Conservation (phyloP, 1,140 invertebrate genomes). For the Diachasmimorpha longicaudata region DNA sequence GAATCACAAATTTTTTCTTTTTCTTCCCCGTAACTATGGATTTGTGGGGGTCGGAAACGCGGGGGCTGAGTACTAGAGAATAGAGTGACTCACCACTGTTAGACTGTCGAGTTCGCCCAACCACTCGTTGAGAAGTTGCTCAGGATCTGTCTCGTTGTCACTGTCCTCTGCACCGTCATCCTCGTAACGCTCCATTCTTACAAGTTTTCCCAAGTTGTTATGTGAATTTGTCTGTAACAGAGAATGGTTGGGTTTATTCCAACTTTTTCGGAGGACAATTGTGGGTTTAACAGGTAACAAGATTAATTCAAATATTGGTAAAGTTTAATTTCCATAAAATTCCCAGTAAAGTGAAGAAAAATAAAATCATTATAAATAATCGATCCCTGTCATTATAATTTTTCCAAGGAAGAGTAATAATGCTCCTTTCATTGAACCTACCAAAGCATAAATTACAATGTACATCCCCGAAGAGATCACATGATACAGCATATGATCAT, state of each 20-base stretch:
- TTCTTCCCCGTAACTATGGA: background rate
- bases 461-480: background rate
- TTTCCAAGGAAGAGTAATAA: too few species aligned
- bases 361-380: too few species aligned
- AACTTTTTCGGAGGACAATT: background rate
- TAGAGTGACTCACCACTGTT: conserved; percentile 66
- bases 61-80: background rate
- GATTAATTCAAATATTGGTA: background rate
- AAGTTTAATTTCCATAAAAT: background rate
- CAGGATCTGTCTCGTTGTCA: conserved; percentile 66
- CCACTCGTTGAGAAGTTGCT: conserved; percentile 71
- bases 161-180: conserved; percentile 62
- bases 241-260: background rate
- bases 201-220: conserved; percentile 28
- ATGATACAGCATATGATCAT: background rate
- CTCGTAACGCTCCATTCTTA: conserved; percentile 58
- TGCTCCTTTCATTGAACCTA: too few species aligned
- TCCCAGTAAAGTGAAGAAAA: too few species aligned
- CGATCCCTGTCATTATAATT: too few species aligned
- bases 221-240: conserved; percentile 11
- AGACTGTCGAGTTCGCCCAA: conserved; percentile 71
- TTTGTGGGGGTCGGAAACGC: background rate
- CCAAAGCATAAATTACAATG: too few species aligned
- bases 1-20: too few species aligned
- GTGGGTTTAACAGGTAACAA: background rate